Evolutionary conservation across 1,140 invertebrate species (phyloP).

Genomic region (Drosophila ananassae): DNA sequence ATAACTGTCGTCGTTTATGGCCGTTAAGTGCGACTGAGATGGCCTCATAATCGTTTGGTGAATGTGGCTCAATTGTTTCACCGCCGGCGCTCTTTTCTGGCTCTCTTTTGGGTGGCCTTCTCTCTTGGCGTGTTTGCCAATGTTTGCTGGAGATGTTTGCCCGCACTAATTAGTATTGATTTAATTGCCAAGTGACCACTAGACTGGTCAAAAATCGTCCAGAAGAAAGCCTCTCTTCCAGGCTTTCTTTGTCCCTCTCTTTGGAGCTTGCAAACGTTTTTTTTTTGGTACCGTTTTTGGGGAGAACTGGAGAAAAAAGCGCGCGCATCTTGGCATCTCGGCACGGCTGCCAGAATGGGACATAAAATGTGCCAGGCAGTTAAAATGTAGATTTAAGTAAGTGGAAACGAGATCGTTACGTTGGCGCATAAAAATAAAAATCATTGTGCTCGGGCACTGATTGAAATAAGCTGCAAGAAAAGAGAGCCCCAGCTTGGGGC

Average conservation of each 20-base stretch:
- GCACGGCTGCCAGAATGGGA: constrained; percentile 80
- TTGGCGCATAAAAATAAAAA: constrained; percentile 84
- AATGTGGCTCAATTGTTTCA: constrained; percentile 78
- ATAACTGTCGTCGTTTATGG: constrained; percentile 83
- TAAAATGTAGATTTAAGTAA: constrained; percentile 84
- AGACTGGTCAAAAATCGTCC: constrained; percentile 25
- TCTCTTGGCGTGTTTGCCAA: constrained; percentile 5
- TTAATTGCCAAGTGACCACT: constrained; percentile 58
- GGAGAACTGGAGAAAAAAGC: constrained; percentile 42
- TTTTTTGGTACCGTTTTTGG: constrained; percentile 8
- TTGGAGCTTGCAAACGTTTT: constrained; percentile 1
- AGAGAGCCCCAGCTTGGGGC: constrained; percentile 40
- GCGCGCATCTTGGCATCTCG: constrained; percentile 62
- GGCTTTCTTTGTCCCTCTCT: constrained; percentile 4
- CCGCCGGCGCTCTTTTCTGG: constrained; percentile 26
- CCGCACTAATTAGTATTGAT: constrained; percentile 72
- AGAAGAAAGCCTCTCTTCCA: constrained; percentile 10
- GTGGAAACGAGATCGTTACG: constrained; percentile 84
- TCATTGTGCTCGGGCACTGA: constrained; percentile 83
- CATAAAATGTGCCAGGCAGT: constrained; percentile 83
- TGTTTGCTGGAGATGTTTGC: constrained; percentile 50
- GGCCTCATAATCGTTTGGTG: constrained; percentile 83
- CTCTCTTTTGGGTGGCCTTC: constrained; percentile 31
- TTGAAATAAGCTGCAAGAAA: constrained; percentile 73
- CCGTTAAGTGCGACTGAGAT: constrained; percentile 84